These are phyloP conservation scores for Zoanthus solanderi DNA, from an alignment of 92 coral and sea anemone species.

Conservation along the genomic window DNA sequence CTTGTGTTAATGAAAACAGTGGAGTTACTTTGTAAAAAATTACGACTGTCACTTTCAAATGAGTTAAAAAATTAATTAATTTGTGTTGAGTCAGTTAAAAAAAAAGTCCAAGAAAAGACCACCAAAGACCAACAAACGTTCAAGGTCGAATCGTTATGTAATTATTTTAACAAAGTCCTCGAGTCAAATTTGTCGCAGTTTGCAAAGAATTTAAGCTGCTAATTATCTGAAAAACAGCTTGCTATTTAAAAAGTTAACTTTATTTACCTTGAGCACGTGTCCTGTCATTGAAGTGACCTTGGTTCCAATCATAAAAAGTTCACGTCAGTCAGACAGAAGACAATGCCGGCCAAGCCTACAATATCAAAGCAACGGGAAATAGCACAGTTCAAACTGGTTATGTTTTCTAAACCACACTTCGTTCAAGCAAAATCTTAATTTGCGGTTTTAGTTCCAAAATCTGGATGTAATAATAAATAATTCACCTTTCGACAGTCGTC, in stretches of 20 bases:
- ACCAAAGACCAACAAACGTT: not conserved
- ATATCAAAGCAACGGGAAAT: conserved; percentile 40
- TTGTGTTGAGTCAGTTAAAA: not conserved
- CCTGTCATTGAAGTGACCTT: conserved; percentile 36
- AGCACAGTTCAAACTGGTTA: not conserved
- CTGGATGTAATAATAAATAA: not conserved
- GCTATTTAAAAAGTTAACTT: not conserved
- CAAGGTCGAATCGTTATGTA: not conserved
- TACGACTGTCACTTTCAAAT: not conserved
- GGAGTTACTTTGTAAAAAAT: conserved; percentile 5
- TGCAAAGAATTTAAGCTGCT: conserved; percentile 10
- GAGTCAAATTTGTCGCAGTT: conserved; percentile 37
- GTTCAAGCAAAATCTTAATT: not conserved
- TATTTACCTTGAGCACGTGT: conserved; percentile 11
- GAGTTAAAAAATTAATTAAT: not conserved
- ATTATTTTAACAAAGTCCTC: conserved; percentile 44
- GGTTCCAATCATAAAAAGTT: not conserved
- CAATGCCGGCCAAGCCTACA: not conserved
- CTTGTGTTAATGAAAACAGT: not conserved
- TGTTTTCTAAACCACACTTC: not conserved
- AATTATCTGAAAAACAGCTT: conserved; percentile 17
- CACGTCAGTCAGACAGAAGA: not conserved
- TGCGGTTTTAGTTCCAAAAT: not conserved
- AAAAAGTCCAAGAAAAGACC: not conserved
- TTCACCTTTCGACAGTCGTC: not conserved